phyloP scores from a whole-genome alignment of 2,797 vertebrate genomes.

The Denticeps clupeoides region DNA sequence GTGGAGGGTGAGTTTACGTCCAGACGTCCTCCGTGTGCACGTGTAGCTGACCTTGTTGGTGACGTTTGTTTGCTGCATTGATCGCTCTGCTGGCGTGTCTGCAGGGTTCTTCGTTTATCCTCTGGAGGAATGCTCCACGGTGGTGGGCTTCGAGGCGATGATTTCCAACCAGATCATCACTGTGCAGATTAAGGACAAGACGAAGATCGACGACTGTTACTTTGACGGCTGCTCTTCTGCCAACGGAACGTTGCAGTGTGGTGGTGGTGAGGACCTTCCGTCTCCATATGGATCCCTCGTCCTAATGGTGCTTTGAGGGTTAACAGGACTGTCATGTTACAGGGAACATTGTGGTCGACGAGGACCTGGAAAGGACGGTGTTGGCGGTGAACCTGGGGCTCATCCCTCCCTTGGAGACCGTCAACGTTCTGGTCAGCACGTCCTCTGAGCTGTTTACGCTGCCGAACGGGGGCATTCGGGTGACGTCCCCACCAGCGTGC shows the following conservation, averaged over 20 bases:
- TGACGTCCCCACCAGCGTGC: constrained; percentile 76
- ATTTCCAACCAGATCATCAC: constrained; percentile 72
- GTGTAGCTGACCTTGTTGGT: neutral
- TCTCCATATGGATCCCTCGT: no score
- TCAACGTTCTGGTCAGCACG: constrained; percentile 84
- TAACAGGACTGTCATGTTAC: constrained; percentile 12
- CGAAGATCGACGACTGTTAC: constrained; percentile 70
- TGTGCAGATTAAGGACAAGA: constrained; percentile 88
- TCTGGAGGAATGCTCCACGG: constrained; percentile 73
- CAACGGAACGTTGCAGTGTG: constrained; percentile 40
- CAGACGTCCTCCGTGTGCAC: neutral
- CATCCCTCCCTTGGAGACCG: constrained; percentile 77
- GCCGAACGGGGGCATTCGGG: constrained; percentile 73
- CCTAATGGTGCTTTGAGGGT: neutral
- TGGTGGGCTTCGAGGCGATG: constrained; percentile 86
- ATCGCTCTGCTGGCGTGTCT: no score
- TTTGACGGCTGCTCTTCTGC: constrained; percentile 49
- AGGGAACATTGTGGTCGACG: constrained; percentile 78
- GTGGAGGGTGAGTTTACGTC: constrained; percentile 84
- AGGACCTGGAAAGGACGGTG: constrained; percentile 78
- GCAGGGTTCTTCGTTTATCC: constrained; percentile 90
- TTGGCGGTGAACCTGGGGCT: constrained; percentile 84
- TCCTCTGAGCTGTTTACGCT: constrained; percentile 85
- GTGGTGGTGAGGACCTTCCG: constrained; percentile 56
- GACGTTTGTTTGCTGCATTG: no score